Percentiles rank a stretch among this genome's conserved stretches.
phyloP scores from a whole-genome alignment of 2,888 invertebrate species.

The Antheraea yamamai region DNA sequence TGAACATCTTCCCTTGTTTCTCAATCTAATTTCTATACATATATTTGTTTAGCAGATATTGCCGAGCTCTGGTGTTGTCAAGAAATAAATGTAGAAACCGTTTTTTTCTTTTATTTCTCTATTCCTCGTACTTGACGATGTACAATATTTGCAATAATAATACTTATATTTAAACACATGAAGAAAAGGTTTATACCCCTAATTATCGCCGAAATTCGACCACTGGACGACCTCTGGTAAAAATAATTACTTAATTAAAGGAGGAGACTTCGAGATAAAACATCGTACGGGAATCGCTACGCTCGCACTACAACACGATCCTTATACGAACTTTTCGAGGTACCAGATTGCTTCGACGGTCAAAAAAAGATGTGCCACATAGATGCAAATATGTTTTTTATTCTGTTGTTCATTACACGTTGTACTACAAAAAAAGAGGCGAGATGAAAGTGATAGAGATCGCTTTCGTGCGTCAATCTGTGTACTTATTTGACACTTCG shows the following conservation, averaged over 20 bases:
- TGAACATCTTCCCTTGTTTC: too few relatives aligned
- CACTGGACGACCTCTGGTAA: too few relatives aligned
- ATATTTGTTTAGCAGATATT: too few relatives aligned
- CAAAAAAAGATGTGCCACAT: slow-evolving; percentile 74
- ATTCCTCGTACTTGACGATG: too few relatives aligned
- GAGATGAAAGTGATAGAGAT: slow-evolving; percentile 78
- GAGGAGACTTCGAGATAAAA: neutral
- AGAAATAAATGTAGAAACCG: too few relatives aligned
- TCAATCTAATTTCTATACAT: too few relatives aligned
- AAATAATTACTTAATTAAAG: neutral
- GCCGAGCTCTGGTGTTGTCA: too few relatives aligned
- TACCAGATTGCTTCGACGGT: slow-evolving; percentile 55
- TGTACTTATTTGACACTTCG: slow-evolving; percentile 52
- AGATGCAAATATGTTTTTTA: slow-evolving; percentile 74
- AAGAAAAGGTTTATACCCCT: too few relatives aligned
- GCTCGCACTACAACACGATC: slow-evolving; percentile 40
- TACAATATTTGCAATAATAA: too few relatives aligned
- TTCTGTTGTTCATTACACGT: slow-evolving; percentile 61
- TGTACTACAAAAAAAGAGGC: slow-evolving; percentile 49
- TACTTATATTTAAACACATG: too few relatives aligned
- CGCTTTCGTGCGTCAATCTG: slow-evolving; percentile 55
- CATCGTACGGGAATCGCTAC: neutral
- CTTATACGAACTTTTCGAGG: slow-evolving; percentile 45
- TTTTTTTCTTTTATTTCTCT: too few relatives aligned
- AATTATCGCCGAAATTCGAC: too few relatives aligned